Base-by-base conservation (phyloP, 2,113 vertebrate genomes). In the Tragelaphus scriptus region DNA sequence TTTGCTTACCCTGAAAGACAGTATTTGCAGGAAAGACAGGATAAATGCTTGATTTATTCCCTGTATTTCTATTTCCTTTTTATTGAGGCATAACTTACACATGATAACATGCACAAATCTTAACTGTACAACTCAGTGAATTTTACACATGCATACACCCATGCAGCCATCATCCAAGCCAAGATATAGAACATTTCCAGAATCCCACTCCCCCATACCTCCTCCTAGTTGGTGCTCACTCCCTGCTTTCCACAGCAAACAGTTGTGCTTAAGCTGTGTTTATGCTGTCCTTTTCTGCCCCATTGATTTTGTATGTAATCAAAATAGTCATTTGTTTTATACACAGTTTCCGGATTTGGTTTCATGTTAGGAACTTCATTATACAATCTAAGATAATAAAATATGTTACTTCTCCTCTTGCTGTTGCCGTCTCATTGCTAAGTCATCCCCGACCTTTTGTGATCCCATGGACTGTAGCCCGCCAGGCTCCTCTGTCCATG, bases 1-100 rank as follows among this genome's bases (percentile, higher is more conserved):
- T 92, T 92, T 92, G 85, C 91, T 96, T 91, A 87, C 40, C n/a
- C 91, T 91, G 82, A 97, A 97, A 91, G 91, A 84, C 1, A 80
- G 53, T 87, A 49, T 97, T 93, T 80, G 65, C 8, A 65, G 68
- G 84, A 85, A 89, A 91, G 95, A 59, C 84, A 85, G 79, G 91
- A 91, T 95, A 97, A 97, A 91, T 90, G 89, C 75, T 97, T 93
- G 94, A 97, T 94, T 96, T 95, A 93, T 95, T 92, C n/a, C 25
- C 44, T 59, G 26, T 94, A 51, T 93, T 91, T 88, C 93, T 94
- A 55, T 94, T 90, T 68, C 1, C 59, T 85, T 96, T 96, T 96
- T 90, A 93, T 96, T 44, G 85, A 96, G 94, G 95, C 89, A 86
- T 97, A 96, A 95, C 82, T 95, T 89, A 28, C 32, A 82, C 47